Evolutionary conservation across 2,888 invertebrate genomes (phyloP), one percentile per base, ranked within the genome.

Genomic region (Siphlonurus alternatus): DNA sequence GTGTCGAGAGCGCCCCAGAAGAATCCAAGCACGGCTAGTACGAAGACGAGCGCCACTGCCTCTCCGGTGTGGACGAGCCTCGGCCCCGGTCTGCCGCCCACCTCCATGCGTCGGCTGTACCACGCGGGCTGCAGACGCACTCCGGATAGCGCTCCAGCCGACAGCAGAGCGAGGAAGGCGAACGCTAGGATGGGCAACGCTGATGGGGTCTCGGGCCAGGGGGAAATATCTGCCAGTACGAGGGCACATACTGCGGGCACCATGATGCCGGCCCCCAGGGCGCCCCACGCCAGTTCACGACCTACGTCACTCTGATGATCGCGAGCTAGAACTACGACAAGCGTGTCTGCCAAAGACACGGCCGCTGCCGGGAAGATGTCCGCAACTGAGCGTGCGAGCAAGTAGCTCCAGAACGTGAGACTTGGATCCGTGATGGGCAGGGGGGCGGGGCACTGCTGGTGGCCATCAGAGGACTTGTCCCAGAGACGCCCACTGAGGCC

Each of bases 1-100:
- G 85, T 83, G 74, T 91, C 89, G 71, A 90, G 84, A 66, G 86
- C 85, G 72, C 88, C 86, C 87, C 90, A 91, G 70, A 90, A 83
- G 2, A 83, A 79, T 19, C 92, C 92, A 65, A 90, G 80, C 18
- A 88, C 72, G 2, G 85, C 78, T 23, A 89, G 78, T 2, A 91
- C 83, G 23, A 87, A 73, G 51, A 85, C 80, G 1, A 91, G 78
- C 0, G 85, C 85, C 1, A 82, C 81, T 7, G 84, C 87, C 76
- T 90, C 89, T 2, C 85, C 83, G 51, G 53, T 25, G 24, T 63
- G 63, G 15, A 61, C 22, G 22, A 24, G 7, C 22, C 22, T 61
- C 7, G 24, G 15, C 7, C 23, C 18, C 15, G 23, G 25, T 20
- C 61, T 5, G 5, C 22, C 61, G 15, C 23, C 25, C 2, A 24